Base-by-base conservation (phyloP, 1,140 invertebrate species). In the Doryteuthis pealeii region DNA sequence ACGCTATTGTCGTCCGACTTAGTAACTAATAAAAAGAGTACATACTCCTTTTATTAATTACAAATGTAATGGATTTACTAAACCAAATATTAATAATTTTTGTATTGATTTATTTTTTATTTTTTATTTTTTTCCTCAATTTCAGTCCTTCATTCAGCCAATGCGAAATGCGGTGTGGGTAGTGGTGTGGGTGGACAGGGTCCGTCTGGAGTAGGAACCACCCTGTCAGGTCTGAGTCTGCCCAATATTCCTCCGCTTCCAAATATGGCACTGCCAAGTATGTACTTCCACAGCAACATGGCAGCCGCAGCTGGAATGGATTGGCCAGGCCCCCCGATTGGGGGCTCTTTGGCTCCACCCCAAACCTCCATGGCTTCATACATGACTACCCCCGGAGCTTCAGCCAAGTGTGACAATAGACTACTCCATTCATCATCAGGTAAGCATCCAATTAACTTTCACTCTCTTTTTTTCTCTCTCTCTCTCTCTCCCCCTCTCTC, bases 231-330 rank as follows among this genome's bases (percentile, higher is more conserved):
- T 4, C 66, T 68, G 5, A 68, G 66, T 31, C 66, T 68, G 2
- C 32, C 66, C 18, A 68, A 33, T 26, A 30, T 68, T 31, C 66
- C 66, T 15, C 66, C 66, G 28, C 66, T 68, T 15, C 66, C 6
- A 5, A 68, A 68, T 18, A 68, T 68, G 66, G 32, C 66, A 6
- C 30, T 68, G 66, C 66, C 66, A 68, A 68, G 66, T 26, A 68
- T 68, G 66, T 68, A 68, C 30, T 68, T 68, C 66, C 66, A 68
- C 30, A 68, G 66, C 66, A 68, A 68, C 66, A 30, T 68, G 28
- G 54, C 54, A 4, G 54, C 54, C 54, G 54, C 54, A 6, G 54
- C 54, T 15, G 66, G 66, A 30, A 68, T 68, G 66, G 66, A 68
- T 18, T 68, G 66, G 66, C 32, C 66, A 18, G 54, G 54, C 4